Conservation (phyloP, 35 echinoderm and acorn worm species). For the Ophiothrix spiculata region DNA sequence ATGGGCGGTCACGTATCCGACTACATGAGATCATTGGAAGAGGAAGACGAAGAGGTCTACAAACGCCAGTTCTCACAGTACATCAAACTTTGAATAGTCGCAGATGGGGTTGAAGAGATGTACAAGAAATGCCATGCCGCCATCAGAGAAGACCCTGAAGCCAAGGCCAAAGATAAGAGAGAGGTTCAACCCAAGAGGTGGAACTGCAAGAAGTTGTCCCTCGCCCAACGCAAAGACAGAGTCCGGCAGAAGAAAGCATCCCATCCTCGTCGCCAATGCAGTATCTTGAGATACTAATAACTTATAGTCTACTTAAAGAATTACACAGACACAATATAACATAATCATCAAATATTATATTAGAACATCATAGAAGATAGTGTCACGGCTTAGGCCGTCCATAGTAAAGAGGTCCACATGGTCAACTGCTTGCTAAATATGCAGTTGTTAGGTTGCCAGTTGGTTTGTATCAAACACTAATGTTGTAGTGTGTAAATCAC, state of each 20-base stretch:
- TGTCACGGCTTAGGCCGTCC: too few relatives aligned
- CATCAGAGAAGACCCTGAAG: constrained; percentile 80
- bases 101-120: constrained; percentile 83
- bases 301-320: too few relatives aligned
- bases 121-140: constrained; percentile 87
- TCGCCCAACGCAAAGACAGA: constrained; percentile 81
- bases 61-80: constrained; percentile 97
- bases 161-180: constrained; percentile 55
- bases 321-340: too few relatives aligned
- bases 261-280: constrained; percentile 57
- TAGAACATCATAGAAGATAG: too few relatives aligned
- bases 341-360: too few relatives aligned
- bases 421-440: too few relatives aligned
- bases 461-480: too few relatives aligned
- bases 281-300: too few relatives aligned
- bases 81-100: constrained; percentile 81
- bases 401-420: too few relatives aligned
- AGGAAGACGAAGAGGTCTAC: constrained; percentile 91
- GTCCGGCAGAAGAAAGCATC: constrained; percentile 87
- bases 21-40: constrained; percentile 94
- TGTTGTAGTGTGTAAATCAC: too few relatives aligned
- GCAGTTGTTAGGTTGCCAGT: too few relatives aligned
- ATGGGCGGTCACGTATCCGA: constrained; percentile 89
- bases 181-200: constrained; percentile 76
- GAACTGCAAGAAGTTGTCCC: constrained; percentile 90